Evolutionary conservation across 2,888 invertebrate genomes (phyloP).

Genomic region (Chydorus sphaericus): DNA sequence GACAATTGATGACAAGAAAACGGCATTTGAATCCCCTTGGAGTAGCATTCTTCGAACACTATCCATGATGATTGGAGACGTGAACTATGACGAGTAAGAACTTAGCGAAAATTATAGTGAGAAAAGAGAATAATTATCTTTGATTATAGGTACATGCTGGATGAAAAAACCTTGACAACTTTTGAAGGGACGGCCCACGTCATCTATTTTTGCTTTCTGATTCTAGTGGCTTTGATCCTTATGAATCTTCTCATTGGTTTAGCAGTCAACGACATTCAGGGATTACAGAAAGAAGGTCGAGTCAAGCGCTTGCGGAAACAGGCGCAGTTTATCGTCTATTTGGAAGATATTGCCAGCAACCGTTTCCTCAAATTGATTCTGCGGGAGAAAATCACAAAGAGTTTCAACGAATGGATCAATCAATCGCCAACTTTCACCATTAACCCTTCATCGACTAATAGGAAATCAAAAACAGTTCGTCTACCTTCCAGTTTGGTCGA

Average conservation of each 20-base stretch:
- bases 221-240: conserved; percentile 40
- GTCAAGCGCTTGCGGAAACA: conserved; percentile 40
- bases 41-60: conserved; percentile 40
- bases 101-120: conserved; percentile 21
- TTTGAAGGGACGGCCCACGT: conserved; percentile 28
- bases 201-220: conserved; percentile 38
- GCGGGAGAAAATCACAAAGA: neutral
- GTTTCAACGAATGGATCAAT: neutral
- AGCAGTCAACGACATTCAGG: conserved; percentile 43
- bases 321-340: conserved; percentile 37
- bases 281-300: conserved; percentile 40
- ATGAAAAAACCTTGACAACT: too few relatives aligned
- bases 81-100: conserved; percentile 33
- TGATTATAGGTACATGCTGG: neutral
- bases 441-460: neutral
- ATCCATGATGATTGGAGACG: conserved; percentile 46
- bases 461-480: too few relatives aligned
- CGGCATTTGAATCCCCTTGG: conserved; percentile 38
- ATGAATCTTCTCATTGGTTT: conserved; percentile 45
- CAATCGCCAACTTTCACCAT: neutral
- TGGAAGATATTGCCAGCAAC: conserved; percentile 37
- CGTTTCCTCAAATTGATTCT: conserved; percentile 1
- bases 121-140: neutral
- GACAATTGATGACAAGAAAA: conserved; percentile 27
- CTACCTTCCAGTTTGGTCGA: neutral